Conservation (phyloP, 1,140 invertebrate genomes). For the Listronotus oregonensis region DNA sequence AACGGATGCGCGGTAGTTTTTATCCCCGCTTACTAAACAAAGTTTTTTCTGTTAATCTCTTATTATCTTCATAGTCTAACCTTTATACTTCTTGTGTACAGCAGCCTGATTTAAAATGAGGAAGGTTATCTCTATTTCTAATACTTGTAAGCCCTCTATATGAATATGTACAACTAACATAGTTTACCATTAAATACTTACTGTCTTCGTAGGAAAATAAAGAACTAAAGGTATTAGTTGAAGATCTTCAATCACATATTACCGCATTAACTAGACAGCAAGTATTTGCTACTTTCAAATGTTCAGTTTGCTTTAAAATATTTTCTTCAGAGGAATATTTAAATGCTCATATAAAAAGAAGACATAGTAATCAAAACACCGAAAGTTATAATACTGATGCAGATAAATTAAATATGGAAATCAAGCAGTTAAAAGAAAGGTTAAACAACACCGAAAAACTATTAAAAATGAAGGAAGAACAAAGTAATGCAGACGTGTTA, state of each 20-base stretch:
- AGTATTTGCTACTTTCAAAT: slow-evolving; percentile 53
- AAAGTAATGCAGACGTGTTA: slow-evolving; percentile 32
- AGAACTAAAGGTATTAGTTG: slow-evolving; percentile 41
- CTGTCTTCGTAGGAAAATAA: slow-evolving; percentile 42
- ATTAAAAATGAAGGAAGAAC: slow-evolving; percentile 44
- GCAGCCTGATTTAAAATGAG: too few species aligned
- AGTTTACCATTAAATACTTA: neutral
- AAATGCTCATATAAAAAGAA: slow-evolving; percentile 60
- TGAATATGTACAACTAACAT: too few species aligned
- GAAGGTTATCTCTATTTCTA: too few species aligned
- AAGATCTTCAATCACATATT: slow-evolving; percentile 39
- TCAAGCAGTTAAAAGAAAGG: slow-evolving; percentile 64
- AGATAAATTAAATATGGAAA: slow-evolving; percentile 62
- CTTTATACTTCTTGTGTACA: too few species aligned
- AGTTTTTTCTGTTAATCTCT: too few species aligned
- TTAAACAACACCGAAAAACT: slow-evolving; percentile 61
- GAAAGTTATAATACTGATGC: slow-evolving; percentile 55
- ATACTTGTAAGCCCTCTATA: too few species aligned
- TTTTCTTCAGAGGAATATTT: slow-evolving; percentile 64
- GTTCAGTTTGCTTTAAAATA: slow-evolving; percentile 61
- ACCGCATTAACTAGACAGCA: slow-evolving; percentile 26
- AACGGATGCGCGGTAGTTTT: too few species aligned
- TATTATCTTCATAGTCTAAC: too few species aligned
- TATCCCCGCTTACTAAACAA: too few species aligned
- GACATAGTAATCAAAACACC: slow-evolving; percentile 53